Conservation (phyloP, 2,888 invertebrate species). For the Aphodius sticticus region DNA sequence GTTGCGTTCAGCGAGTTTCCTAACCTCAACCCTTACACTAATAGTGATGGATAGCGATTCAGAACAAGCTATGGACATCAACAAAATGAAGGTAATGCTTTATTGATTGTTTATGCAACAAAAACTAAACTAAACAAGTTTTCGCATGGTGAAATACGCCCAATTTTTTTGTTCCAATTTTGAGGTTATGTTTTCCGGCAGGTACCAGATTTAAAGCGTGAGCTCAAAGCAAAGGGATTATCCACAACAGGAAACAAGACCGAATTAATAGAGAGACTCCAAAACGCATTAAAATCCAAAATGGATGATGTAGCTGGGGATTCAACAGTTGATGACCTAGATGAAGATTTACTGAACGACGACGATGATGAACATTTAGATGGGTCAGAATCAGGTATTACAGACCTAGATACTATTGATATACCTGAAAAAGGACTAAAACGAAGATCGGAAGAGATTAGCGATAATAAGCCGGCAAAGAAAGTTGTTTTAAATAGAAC, state of each 20-base stretch:
- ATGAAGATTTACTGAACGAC: slow-evolving; percentile 67
- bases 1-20: neutral
- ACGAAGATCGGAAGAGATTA: slow-evolving; percentile 49
- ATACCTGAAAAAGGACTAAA: slow-evolving; percentile 46
- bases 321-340: slow-evolving; percentile 63
- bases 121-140: neutral
- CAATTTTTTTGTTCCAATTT: slow-evolving; percentile 21
- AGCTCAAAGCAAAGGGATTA: slow-evolving; percentile 81
- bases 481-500: slow-evolving; percentile 71
- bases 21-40: neutral
- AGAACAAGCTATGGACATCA: slow-evolving; percentile 46
- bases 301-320: slow-evolving; percentile 49
- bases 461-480: slow-evolving; percentile 59
- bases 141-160: neutral
- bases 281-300: slow-evolving; percentile 67
- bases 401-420: slow-evolving; percentile 53
- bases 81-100: slow-evolving; percentile 52
- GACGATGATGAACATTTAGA: slow-evolving; percentile 57
- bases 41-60: slow-evolving; percentile 27
- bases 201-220: slow-evolving; percentile 86
- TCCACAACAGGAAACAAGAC: slow-evolving; percentile 81
- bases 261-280: slow-evolving; percentile 80
- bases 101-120: neutral
- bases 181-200: slow-evolving; percentile 55
- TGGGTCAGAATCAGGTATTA: slow-evolving; percentile 54